A percentile compares a stretch with the other conserved stretches of the same genome.
Evolutionary conservation across 2,888 invertebrate genomes (phyloP).

Genomic region (Coenonympha glycerion): DNA sequence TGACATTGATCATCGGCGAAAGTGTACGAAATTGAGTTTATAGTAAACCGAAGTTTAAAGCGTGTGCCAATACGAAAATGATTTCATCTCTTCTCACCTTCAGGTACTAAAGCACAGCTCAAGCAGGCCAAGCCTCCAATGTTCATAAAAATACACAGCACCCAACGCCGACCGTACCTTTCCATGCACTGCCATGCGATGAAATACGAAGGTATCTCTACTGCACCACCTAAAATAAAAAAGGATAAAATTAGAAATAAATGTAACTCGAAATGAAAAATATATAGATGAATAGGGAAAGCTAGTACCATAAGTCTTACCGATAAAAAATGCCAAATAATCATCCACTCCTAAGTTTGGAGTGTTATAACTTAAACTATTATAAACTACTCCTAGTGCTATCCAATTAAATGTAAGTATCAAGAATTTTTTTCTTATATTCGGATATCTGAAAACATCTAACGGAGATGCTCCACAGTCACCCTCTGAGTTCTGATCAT

Average conservation of each 20-base stretch:
- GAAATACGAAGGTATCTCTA: conserved; percentile 79
- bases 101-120: conserved; percentile 79
- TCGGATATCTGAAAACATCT: conserved; percentile 79
- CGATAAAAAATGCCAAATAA: conserved; percentile 80
- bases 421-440: conserved; percentile 80
- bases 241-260: too few species aligned
- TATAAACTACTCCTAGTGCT: conserved; percentile 81
- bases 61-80: too few species aligned
- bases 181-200: conserved; percentile 81
- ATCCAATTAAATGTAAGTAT: conserved; percentile 81
- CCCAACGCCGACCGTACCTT: conserved; percentile 78
- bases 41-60: too few species aligned
- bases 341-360: conserved; percentile 81
- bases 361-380: conserved; percentile 80
- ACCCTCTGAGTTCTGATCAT: conserved; percentile 63
- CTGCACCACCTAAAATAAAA: conserved; percentile 71
- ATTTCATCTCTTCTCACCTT: too few species aligned
- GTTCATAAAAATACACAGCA: conserved; percentile 78
- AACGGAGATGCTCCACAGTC: conserved; percentile 76
- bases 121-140: conserved; percentile 80
- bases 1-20: too few species aligned
- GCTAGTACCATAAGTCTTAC: too few species aligned
- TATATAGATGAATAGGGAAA: too few species aligned
- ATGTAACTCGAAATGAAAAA: too few species aligned
- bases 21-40: too few species aligned